Evolutionary conservation across 2,113 vertebrate species (phyloP).

Genomic region (Zosterops pallidus): DNA sequence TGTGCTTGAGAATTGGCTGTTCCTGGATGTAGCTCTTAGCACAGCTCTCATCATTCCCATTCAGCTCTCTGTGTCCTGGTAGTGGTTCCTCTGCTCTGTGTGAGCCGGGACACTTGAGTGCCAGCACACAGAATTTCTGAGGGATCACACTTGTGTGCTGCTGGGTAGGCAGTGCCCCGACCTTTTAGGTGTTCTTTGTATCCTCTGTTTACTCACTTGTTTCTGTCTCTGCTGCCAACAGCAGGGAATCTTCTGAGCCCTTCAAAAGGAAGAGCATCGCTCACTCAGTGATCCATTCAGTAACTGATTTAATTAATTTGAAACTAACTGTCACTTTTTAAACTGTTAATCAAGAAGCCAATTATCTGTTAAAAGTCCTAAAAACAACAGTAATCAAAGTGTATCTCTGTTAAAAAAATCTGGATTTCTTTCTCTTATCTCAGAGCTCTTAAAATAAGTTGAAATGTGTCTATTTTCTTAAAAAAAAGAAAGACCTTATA

Average conservation of each 20-base stretch:
- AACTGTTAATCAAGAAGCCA: constrained; percentile 9
- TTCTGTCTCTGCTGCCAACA: neutral
- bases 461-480: neutral
- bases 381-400: neutral
- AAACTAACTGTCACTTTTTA: constrained; percentile 25
- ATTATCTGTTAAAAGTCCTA: neutral
- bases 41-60: neutral
- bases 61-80: neutral
- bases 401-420: neutral
- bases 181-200: neutral
- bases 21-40: neutral
- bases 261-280: neutral
- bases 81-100: neutral
- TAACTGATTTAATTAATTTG: constrained; percentile 33
- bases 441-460: neutral
- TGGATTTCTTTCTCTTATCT: neutral
- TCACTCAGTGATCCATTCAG: neutral
- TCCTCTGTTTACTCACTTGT: neutral
- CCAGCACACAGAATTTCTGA: neutral
- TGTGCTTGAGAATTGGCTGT: neutral
- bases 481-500: neutral
- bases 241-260: neutral
- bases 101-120: accelerated
- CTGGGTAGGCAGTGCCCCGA: neutral
- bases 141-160: neutral